Evolutionary conservation across 2,888 invertebrate species (phyloP).

Genomic region (Margaritifera margaritifera): DNA sequence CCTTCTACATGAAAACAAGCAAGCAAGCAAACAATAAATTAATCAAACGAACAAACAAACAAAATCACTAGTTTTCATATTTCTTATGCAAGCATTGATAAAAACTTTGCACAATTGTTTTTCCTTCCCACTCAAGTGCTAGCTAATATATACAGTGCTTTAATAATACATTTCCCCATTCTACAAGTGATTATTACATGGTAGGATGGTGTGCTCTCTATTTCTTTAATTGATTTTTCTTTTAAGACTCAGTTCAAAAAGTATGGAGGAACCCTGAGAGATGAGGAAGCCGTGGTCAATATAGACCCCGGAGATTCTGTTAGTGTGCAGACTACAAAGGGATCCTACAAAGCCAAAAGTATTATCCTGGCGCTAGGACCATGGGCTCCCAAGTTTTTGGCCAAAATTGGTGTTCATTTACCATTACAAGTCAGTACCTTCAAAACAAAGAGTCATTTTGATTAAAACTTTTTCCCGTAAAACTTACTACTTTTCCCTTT

Average conservation of each 20-base stretch:
- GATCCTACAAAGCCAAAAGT: conserved; percentile 45
- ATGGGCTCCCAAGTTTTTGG: conserved; percentile 61
- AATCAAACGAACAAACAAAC: too few species aligned
- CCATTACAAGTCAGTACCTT: conserved; percentile 56
- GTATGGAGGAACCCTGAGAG: conserved; percentile 55
- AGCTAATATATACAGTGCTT: too few species aligned
- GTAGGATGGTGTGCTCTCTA: too few species aligned
- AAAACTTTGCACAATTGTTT: too few species aligned
- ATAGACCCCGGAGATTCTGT: conserved; percentile 54
- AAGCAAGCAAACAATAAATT: too few species aligned
- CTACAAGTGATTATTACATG: too few species aligned
- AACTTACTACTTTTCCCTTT: too few species aligned
- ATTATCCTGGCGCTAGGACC: conserved; percentile 68
- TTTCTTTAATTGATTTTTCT: conserved; percentile 1
- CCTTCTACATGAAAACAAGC: too few species aligned
- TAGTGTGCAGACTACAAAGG: conserved; percentile 46
- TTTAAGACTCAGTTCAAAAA: conserved; percentile 53
- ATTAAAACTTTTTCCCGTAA: not conserved
- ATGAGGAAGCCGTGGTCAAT: conserved; percentile 48
- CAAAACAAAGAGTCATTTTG: not conserved
- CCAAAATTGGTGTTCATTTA: conserved; percentile 55
- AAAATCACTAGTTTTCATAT: too few species aligned
- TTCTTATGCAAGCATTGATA: too few species aligned
- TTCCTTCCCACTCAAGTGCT: too few species aligned
- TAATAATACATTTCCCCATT: too few species aligned